Conservation (phyloP, 2,888 invertebrate genomes). For the Platycheirus rosarum region DNA sequence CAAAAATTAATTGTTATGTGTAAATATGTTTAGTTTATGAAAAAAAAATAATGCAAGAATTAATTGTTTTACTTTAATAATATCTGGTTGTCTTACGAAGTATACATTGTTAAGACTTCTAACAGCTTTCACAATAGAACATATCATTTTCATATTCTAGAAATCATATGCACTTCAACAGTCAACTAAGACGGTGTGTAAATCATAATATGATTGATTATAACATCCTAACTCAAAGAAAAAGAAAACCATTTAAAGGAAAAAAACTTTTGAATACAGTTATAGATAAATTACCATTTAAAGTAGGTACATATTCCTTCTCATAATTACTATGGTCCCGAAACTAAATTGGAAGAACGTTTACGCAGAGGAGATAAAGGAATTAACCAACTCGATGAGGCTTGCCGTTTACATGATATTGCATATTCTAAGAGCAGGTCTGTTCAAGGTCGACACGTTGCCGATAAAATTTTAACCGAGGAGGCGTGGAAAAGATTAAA, state of each 20-base stretch:
- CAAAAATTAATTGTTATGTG: no score
- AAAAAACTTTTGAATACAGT: constrained; percentile 36
- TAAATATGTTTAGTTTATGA: no score
- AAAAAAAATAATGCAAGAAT: no score
- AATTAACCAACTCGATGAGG: constrained; percentile 75
- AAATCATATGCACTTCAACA: constrained; percentile 1
- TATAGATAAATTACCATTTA: constrained; percentile 70
- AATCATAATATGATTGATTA: constrained; percentile 14
- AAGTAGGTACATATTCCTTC: constrained; percentile 71
- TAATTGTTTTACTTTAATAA: constrained; percentile 3
- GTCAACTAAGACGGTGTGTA: neutral
- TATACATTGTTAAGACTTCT: constrained; percentile 1
- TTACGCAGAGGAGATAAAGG: constrained; percentile 75
- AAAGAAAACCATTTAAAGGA: neutral
- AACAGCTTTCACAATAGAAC: constrained; percentile 6
- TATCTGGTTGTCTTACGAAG: neutral
- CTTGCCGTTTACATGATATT: constrained; percentile 71
- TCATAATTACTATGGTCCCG: constrained; percentile 76
- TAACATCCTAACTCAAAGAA: neutral
- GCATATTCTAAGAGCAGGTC: constrained; percentile 44
- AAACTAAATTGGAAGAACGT: constrained; percentile 74
- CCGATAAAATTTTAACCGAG: constrained; percentile 31
- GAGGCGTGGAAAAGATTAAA: constrained; percentile 42
- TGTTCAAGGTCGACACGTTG: constrained; percentile 7
- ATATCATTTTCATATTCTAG: neutral